These are phyloP conservation scores for Phrynocephalus vlangalii DNA, from an alignment of 2,797 vertebrate genomes.

Conservation along the genomic window DNA sequence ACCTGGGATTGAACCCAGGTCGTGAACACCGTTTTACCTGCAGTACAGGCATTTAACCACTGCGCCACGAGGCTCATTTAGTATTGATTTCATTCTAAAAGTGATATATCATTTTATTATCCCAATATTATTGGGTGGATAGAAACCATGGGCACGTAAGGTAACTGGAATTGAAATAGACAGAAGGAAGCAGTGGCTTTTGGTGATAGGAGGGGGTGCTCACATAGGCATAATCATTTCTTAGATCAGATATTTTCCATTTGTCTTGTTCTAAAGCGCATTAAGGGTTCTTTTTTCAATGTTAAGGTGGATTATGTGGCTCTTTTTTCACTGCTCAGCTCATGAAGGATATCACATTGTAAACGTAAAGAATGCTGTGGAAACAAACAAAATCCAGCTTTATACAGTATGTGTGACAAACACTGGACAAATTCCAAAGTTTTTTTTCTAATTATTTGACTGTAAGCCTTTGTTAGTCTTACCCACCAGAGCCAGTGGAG, in stretches of 20 bases:
- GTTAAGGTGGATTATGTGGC: background rate
- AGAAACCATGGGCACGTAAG: background rate
- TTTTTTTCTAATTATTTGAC: background rate
- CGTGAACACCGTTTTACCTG: no score
- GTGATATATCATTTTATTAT: conserved; percentile 5
- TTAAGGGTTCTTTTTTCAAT: background rate
- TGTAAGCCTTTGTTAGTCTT: no score
- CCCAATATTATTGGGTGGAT: background rate
- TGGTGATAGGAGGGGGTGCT: background rate
- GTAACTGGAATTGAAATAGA: background rate
- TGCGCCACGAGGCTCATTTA: no score
- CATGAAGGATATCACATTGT: background rate
- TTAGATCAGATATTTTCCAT: background rate
- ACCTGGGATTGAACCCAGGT: no score
- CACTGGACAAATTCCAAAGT: no score
- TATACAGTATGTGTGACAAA: no score
- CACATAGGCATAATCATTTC: no score
- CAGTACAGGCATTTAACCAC: no score
- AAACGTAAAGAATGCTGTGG: background rate
- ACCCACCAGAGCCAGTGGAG: no score
- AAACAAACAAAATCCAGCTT: no score
- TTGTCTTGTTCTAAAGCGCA: background rate
- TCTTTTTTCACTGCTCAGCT: background rate
- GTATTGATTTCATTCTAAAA: background rate
- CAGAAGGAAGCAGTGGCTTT: background rate